These are phyloP conservation scores for Calliopsis andreniformis DNA, from an alignment of 1,140 invertebrate genomes.

Conservation along the genomic window DNA sequence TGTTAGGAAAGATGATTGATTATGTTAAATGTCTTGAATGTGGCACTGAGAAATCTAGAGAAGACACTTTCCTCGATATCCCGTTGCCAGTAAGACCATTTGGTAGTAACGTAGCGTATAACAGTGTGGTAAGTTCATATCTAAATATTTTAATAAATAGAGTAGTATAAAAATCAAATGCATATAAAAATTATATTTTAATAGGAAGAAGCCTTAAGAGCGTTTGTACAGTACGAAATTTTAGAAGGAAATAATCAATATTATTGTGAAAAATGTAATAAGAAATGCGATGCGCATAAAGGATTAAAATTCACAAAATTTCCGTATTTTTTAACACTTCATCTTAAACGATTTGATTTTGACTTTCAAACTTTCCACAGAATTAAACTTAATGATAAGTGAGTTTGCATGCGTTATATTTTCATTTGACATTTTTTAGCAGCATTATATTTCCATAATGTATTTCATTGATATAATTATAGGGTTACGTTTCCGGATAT, in stretches of 20 bases:
- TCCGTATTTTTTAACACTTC: slow-evolving; percentile 93
- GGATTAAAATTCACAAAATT: slow-evolving; percentile 94
- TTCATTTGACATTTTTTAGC: not conserved
- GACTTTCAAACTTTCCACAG: slow-evolving; percentile 93
- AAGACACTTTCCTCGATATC: slow-evolving; percentile 94
- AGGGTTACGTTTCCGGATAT: slow-evolving; percentile 93
- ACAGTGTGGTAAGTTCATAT: slow-evolving; percentile 86
- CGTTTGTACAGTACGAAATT: slow-evolving; percentile 93
- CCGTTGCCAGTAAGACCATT: slow-evolving; percentile 93
- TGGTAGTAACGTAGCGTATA: slow-evolving; percentile 89
- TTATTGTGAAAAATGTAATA: slow-evolving; percentile 93
- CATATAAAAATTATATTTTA: slow-evolving; percentile 56
- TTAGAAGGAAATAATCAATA: slow-evolving; percentile 95
- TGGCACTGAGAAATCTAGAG: slow-evolving; percentile 90
- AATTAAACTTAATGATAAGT: slow-evolving; percentile 96
- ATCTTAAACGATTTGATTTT: slow-evolving; percentile 96
- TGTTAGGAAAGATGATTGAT: slow-evolving; percentile 93
- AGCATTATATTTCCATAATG: slow-evolving; percentile 8
- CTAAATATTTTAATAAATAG: not conserved
- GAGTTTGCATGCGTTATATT: slow-evolving; percentile 65
- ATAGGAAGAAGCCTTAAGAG: slow-evolving; percentile 91
- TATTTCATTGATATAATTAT: slow-evolving; percentile 38
- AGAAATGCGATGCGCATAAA: slow-evolving; percentile 96
- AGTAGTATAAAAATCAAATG: slow-evolving; percentile 9
- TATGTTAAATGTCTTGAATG: slow-evolving; percentile 96